Conservation (phyloP, 2,797 vertebrate species). For the Sebastes hopkinsi region DNA sequence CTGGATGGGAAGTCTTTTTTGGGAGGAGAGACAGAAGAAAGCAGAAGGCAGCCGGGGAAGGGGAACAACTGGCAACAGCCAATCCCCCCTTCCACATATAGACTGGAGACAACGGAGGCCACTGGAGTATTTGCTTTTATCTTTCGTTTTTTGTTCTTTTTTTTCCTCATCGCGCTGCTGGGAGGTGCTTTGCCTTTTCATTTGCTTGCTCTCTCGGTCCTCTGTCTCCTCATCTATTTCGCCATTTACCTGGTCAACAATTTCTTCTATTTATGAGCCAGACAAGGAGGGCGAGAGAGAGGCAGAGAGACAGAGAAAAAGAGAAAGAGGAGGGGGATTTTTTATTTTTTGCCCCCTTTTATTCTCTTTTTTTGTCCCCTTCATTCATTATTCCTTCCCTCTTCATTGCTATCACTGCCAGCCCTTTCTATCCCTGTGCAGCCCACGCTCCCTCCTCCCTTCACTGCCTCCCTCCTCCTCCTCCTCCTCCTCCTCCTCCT, state of each 20-base stretch:
- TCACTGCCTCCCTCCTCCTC: slow-evolving; percentile 23
- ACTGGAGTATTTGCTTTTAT: slow-evolving; percentile 84
- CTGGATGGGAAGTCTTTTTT: slow-evolving; percentile 83
- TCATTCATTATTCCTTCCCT: slow-evolving; percentile 62
- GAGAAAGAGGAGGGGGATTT: slow-evolving; percentile 71
- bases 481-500: slow-evolving; percentile 19
- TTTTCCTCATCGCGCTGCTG: slow-evolving; percentile 84
- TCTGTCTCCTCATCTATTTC: slow-evolving; percentile 85
- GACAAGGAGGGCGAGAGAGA: slow-evolving; percentile 69
- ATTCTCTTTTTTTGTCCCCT: slow-evolving; percentile 41
- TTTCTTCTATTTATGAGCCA: slow-evolving; percentile 83
- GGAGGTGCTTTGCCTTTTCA: slow-evolving; percentile 83
- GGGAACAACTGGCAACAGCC: slow-evolving; percentile 79
- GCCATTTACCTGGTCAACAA: slow-evolving; percentile 86
- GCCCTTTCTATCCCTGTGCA: slow-evolving; percentile 62
- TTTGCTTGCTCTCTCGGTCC: slow-evolving; percentile 81
- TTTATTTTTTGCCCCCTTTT: slow-evolving; percentile 50
- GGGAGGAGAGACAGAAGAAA: slow-evolving; percentile 77
- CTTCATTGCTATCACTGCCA: slow-evolving; percentile 69
- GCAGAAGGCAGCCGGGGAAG: slow-evolving; percentile 77
- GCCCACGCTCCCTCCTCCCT: slow-evolving; percentile 66
- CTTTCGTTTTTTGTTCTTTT: slow-evolving; percentile 85
- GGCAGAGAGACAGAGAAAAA: slow-evolving; percentile 70
- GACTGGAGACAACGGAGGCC: slow-evolving; percentile 82
- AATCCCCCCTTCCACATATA: slow-evolving; percentile 76